Conservation (phyloP, 2,888 invertebrate genomes). For the Synergus japonicus region DNA sequence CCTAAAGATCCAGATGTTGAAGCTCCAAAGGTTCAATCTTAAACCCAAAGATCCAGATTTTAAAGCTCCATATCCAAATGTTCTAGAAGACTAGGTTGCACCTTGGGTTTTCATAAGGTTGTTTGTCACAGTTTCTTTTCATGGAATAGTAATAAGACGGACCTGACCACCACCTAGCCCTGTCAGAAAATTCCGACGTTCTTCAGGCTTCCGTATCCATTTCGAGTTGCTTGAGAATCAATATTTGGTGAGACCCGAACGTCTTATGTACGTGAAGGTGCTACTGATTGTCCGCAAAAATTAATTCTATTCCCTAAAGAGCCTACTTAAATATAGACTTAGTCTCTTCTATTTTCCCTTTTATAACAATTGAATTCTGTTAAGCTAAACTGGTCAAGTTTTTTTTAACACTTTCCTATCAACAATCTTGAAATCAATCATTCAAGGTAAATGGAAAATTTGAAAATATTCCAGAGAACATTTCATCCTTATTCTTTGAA, state of each 20-base stretch:
- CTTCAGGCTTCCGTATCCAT: slow-evolving; percentile 75
- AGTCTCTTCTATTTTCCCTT: too few species aligned
- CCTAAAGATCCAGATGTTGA: too few species aligned
- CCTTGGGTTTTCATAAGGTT: not conserved
- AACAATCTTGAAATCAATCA: too few species aligned
- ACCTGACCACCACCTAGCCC: slow-evolving; percentile 45
- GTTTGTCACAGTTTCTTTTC: not conserved
- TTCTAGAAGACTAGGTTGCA: not conserved
- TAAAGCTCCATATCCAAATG: not conserved
- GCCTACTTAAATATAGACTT: not conserved
- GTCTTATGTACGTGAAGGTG: slow-evolving; percentile 56
- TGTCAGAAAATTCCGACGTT: slow-evolving; percentile 74
- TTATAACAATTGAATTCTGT: too few species aligned
- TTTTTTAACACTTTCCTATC: too few species aligned
- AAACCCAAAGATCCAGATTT: too few species aligned
- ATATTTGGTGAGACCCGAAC: slow-evolving; percentile 67
- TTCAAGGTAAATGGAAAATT: not conserved
- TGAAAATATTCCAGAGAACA: too few species aligned
- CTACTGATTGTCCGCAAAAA: slow-evolving; percentile 47
- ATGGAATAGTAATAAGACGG: not conserved
- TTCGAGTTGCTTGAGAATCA: slow-evolving; percentile 73
- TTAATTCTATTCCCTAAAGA: not conserved
- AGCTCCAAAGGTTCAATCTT: too few species aligned
- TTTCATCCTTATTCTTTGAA: too few species aligned
- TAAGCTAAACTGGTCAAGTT: too few species aligned